Evolutionary conservation across 2,113 vertebrate species (phyloP).

Genomic region (Opisthocomus hoazin): DNA sequence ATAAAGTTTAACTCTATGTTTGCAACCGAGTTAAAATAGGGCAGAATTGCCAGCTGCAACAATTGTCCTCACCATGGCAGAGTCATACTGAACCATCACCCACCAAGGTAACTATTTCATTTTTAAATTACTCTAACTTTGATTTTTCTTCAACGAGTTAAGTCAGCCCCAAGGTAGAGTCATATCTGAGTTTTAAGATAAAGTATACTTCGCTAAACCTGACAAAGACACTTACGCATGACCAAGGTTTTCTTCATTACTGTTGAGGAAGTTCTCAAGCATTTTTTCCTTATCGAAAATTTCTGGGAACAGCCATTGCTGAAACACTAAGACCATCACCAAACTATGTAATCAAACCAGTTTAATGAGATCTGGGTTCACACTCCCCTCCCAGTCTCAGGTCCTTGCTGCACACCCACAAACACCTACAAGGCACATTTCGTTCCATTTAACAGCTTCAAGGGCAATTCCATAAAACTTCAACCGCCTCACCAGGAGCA

Average conservation of each 20-base stretch:
- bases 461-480: conserved; percentile 16
- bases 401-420: background rate
- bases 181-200: background rate
- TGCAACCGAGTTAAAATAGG: background rate
- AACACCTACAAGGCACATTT: background rate
- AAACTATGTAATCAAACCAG: background rate
- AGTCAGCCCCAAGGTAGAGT: background rate
- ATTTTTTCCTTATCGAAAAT: background rate
- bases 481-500: rapidly evolving
- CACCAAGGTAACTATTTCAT: background rate
- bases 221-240: rapidly evolving
- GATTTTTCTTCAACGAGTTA: background rate
- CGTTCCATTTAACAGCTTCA: background rate
- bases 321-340: background rate
- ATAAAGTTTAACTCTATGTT: background rate
- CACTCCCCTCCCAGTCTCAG: background rate
- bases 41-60: background rate
- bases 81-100: background rate
- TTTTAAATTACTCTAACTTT: background rate
- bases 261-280: background rate
- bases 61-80: rapidly evolving
- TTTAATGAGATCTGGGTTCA: background rate
- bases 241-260: background rate
- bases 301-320: background rate
- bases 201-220: background rate